These are phyloP conservation scores for Oophaga pumilio DNA, from an alignment of 2,113 vertebrate genomes.

Conservation along the genomic window DNA sequence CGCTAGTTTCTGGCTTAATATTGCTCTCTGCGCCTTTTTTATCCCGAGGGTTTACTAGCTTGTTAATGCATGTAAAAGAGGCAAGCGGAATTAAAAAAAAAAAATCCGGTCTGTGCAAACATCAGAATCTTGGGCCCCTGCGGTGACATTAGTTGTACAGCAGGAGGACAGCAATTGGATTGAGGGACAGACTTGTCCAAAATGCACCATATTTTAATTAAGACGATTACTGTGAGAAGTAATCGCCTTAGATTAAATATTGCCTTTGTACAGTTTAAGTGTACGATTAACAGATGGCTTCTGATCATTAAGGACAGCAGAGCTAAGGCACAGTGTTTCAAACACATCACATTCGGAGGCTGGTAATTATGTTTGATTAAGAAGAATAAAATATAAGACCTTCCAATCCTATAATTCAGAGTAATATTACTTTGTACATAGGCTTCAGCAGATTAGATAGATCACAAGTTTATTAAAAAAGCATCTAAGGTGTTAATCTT, in stretches of 20 bases:
- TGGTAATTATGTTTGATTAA: conserved; percentile 55
- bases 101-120: conserved; percentile 40
- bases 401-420: conserved; percentile 43
- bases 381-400: conserved; percentile 33
- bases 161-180: conserved; percentile 53
- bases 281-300: conserved; percentile 57
- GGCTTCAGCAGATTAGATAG: conserved; percentile 14
- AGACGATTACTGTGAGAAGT: conserved; percentile 55
- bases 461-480: conserved; percentile 18
- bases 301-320: conserved; percentile 55
- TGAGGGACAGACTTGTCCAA: conserved; percentile 51
- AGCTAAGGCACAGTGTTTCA: conserved; percentile 31
- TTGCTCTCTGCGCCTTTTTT: not conserved
- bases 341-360: conserved; percentile 46
- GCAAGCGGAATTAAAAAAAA: conserved; percentile 44
- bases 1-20: not conserved
- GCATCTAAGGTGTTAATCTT: conserved; percentile 11
- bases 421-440: conserved; percentile 20
- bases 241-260: conserved; percentile 59
- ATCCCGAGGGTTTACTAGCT: conserved; percentile 42
- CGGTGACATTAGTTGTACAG: conserved; percentile 48
- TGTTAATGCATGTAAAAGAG: conserved; percentile 54
- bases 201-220: conserved; percentile 59
- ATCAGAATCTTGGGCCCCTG: conserved; percentile 29
- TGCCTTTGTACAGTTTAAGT: conserved; percentile 56